These are phyloP conservation scores for Venustaconcha ellipsiformis DNA, from an alignment of 1,140 invertebrate genomes.

Conservation along the genomic window DNA sequence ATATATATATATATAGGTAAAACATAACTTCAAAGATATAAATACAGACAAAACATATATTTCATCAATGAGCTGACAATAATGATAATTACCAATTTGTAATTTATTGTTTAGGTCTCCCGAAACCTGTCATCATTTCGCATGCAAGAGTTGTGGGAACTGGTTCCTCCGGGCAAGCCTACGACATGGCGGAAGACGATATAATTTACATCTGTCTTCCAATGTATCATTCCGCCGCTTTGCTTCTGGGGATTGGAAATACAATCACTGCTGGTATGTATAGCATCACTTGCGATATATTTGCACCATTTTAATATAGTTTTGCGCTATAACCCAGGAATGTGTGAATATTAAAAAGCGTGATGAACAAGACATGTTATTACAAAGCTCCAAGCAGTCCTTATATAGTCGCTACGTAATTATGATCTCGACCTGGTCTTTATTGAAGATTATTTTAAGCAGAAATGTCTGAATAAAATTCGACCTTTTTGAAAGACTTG, in stretches of 20 bases:
- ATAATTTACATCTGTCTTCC: constrained; percentile 47
- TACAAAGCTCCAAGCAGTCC: too few relatives aligned
- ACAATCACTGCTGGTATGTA: constrained; percentile 23
- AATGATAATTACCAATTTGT: neutral
- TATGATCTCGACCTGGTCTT: too few relatives aligned
- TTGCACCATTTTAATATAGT: neutral
- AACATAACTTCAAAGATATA: neutral
- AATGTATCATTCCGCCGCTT: constrained; percentile 54
- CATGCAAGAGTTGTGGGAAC: constrained; percentile 26
- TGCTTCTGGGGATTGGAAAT: constrained; percentile 37
- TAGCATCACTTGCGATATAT: neutral
- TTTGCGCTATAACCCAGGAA: neutral
- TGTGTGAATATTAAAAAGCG: too few relatives aligned
- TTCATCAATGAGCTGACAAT: too few relatives aligned
- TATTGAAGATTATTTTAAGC: too few relatives aligned
- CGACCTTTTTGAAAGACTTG: too few relatives aligned
- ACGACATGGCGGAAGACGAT: constrained; percentile 37
- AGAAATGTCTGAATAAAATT: too few relatives aligned
- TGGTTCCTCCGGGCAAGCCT: constrained; percentile 5
- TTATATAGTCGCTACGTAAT: too few relatives aligned
- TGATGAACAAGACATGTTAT: too few relatives aligned
- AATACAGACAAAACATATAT: neutral
- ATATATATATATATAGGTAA: neutral
- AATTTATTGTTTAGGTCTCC: constrained; percentile 23
- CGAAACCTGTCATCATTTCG: constrained; percentile 44